Conservation (phyloP, 2,797 vertebrate genomes). For the Muscicapa comitata region DNA sequence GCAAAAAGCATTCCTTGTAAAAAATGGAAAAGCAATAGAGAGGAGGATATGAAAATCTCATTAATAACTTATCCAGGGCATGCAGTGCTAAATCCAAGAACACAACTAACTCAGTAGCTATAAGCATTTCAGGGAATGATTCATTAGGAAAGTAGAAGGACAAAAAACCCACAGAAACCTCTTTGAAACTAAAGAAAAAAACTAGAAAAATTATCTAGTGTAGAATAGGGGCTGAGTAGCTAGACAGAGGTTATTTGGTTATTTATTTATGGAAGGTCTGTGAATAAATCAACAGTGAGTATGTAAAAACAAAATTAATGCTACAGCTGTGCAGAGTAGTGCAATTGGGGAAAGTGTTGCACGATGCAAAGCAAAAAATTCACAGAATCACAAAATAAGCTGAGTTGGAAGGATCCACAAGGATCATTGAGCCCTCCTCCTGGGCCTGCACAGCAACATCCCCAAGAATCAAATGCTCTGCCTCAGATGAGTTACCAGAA, state of each 20-base stretch:
- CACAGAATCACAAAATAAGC: not conserved
- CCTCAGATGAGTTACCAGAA: not conserved
- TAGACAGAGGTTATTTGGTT: not conserved
- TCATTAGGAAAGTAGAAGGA: not conserved
- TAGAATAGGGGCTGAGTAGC: not conserved
- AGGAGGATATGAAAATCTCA: not conserved
- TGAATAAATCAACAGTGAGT: not conserved
- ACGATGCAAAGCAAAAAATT: not conserved
- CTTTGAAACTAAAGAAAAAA: not conserved
- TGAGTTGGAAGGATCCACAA: not conserved
- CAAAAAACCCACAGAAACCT: not conserved
- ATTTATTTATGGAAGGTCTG: not conserved
- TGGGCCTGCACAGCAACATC: not conserved
- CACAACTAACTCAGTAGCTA: not conserved
- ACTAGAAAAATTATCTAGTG: not conserved
- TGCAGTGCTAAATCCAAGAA: not conserved
- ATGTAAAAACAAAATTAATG: not conserved
- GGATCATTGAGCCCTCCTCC: not conserved
- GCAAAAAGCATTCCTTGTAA: not conserved
- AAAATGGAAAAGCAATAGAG: not conserved
- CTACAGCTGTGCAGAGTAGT: not conserved
- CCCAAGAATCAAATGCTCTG: not conserved
- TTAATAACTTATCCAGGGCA: constrained; percentile 55
- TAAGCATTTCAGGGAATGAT: not conserved
- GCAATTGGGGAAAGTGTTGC: not conserved